Percentiles rank a stretch among this genome's conserved stretches.
Evolutionary conservation across 2,797 vertebrate genomes (phyloP).

Genomic region (Anas georgica): DNA sequence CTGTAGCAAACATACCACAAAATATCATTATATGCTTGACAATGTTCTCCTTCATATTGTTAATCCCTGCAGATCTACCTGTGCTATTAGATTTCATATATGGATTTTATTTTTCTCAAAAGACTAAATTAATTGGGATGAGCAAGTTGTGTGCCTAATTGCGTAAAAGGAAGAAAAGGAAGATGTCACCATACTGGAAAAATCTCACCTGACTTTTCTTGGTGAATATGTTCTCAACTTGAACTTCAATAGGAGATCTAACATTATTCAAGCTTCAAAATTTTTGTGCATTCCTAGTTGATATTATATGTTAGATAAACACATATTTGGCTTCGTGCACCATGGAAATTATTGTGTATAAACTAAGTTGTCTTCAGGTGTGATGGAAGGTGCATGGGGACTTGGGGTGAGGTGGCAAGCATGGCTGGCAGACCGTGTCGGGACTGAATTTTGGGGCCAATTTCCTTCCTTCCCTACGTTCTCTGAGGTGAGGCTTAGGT

Average conservation of each 20-base stretch:
- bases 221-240: neutral
- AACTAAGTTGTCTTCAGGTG: neutral
- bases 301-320: neutral
- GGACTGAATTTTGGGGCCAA: neutral
- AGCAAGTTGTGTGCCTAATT: neutral
- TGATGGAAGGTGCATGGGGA: neutral
- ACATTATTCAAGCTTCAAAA: neutral
- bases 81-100: constrained; percentile 53
- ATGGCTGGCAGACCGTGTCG: neutral
- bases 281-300: neutral
- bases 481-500: neutral
- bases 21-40: constrained; percentile 62
- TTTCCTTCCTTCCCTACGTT: neutral
- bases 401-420: neutral
- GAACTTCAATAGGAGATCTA: neutral
- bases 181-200: neutral
- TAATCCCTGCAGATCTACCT: constrained; percentile 44
- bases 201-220: neutral
- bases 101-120: constrained; percentile 23
- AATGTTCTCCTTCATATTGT: constrained; percentile 43
- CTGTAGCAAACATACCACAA: constrained; percentile 48
- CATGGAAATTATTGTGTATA: neutral
- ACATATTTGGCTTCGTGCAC: neutral
- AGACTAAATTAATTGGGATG: neutral
- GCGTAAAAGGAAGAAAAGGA: neutral